Percentiles rank a stretch among this genome's conserved stretches.
These are phyloP conservation scores for Acanthococcus lagerstroemiae DNA, from an alignment of 2,888 invertebrate species.

Conservation along the genomic window DNA sequence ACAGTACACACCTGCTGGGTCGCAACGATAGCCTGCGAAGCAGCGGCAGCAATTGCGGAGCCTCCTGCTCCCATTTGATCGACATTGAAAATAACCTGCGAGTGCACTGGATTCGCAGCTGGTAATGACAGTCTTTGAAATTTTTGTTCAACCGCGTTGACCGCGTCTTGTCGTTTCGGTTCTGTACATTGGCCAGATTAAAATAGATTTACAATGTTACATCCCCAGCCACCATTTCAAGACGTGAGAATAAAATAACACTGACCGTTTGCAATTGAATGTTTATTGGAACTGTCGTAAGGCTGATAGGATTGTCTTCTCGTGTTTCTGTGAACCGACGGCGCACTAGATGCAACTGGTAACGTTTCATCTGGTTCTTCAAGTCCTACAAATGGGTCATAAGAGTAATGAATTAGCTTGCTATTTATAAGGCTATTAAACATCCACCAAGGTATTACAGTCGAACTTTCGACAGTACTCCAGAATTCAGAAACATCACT, in stretches of 20 bases:
- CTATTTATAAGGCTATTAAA: neutral
- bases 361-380: slow-evolving; percentile 21
- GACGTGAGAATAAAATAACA: neutral
- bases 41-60: slow-evolving; percentile 84
- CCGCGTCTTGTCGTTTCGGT: slow-evolving; percentile 19
- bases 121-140: slow-evolving; percentile 8
- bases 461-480: neutral
- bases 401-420: neutral
- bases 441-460: neutral
- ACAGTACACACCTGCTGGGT: slow-evolving; percentile 63
- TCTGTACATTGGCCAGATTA: no score
- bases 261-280: neutral
- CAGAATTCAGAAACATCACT: no score
- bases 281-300: slow-evolving; percentile 9
- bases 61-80: slow-evolving; percentile 70
- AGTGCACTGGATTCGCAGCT: slow-evolving; percentile 7
- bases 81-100: slow-evolving; percentile 30
- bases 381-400: neutral
- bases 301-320: slow-evolving; percentile 14
- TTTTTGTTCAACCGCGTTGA: slow-evolving; percentile 18
- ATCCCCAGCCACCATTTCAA: no score
- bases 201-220: no score
- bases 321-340: neutral
- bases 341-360: neutral
- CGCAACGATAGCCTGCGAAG: slow-evolving; percentile 90